Percentiles rank a stretch among this genome's conserved stretches.
Conservation (phyloP, 2,888 invertebrate genomes). For the Conus canariensis region DNA sequence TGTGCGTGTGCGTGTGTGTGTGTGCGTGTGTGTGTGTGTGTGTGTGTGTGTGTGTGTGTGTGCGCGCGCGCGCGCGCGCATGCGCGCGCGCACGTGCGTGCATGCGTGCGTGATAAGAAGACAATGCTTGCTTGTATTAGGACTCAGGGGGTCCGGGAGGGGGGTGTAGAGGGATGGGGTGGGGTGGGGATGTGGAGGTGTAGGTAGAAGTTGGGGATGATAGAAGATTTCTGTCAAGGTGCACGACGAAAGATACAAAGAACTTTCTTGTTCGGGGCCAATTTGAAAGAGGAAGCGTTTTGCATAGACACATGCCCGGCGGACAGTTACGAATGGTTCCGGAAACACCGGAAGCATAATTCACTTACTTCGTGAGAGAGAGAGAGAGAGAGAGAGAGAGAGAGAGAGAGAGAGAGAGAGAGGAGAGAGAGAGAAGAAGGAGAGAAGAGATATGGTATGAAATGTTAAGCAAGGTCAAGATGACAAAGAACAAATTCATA, state of each 20-base stretch:
- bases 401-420: background rate
- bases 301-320: background rate
- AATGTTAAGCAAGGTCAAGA: too few relatives aligned
- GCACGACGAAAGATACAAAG: background rate
- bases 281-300: background rate
- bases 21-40: too few relatives aligned
- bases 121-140: too few relatives aligned
- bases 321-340: background rate
- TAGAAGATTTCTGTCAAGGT: background rate
- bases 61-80: too few relatives aligned
- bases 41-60: too few relatives aligned
- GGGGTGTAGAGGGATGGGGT: too few relatives aligned
- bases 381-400: slow-evolving; percentile 10
- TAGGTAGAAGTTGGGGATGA: background rate
- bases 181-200: too few relatives aligned
- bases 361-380: background rate
- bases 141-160: too few relatives aligned
- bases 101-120: too few relatives aligned
- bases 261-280: background rate
- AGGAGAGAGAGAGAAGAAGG: background rate
- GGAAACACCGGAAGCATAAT: background rate
- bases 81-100: too few relatives aligned
- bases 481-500: too few relatives aligned
- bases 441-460: background rate
- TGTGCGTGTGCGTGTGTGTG: too few relatives aligned